Conservation (phyloP, 1,140 invertebrate genomes). For the Coelopa frigida region DNA sequence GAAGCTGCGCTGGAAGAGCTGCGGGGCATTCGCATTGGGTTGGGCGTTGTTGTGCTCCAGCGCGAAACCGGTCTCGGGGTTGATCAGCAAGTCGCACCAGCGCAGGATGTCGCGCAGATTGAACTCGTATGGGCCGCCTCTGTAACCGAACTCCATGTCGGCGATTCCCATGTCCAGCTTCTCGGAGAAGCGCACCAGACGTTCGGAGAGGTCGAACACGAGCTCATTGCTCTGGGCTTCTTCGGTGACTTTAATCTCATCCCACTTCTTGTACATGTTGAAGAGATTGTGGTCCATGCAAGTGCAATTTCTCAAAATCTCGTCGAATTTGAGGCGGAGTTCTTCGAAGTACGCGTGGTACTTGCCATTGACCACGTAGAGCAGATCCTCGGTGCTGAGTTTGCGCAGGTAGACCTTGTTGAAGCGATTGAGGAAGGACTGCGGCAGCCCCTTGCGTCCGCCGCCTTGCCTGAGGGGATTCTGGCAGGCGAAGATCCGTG, state of each 20-base stretch:
- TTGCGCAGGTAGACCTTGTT: constrained; percentile 90
- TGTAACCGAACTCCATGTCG: constrained; percentile 59
- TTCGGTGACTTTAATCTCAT: background rate
- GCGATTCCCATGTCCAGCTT: constrained; percentile 59
- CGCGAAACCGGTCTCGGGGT: constrained; percentile 29
- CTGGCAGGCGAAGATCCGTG: constrained; percentile 94
- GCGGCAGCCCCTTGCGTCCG: constrained; percentile 87
- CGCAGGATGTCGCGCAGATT: constrained; percentile 92
- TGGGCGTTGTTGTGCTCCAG: constrained; percentile 2
- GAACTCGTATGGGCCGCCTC: constrained; percentile 90
- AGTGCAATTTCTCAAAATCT: constrained; percentile 8
- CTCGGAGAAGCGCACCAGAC: constrained; percentile 78
- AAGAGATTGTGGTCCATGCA: constrained; percentile 20
- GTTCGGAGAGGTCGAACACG: constrained; percentile 50
- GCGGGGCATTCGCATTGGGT: background rate
- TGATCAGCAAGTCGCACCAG: constrained; percentile 67
- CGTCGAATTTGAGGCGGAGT: constrained; percentile 19
- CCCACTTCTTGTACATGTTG: constrained; percentile 15
- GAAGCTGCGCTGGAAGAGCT: constrained; percentile 18
- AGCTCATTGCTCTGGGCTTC: background rate
- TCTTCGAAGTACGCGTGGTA: constrained; percentile 26
- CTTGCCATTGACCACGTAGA: constrained; percentile 41
- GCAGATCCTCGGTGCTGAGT: constrained; percentile 68
- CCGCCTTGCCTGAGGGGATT: constrained; percentile 97
- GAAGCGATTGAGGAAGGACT: constrained; percentile 97